Percentiles rank a stretch among this genome's conserved stretches.
Evolutionary conservation across 1,140 invertebrate species (phyloP).

Genomic region (Drosophila insularis): DNA sequence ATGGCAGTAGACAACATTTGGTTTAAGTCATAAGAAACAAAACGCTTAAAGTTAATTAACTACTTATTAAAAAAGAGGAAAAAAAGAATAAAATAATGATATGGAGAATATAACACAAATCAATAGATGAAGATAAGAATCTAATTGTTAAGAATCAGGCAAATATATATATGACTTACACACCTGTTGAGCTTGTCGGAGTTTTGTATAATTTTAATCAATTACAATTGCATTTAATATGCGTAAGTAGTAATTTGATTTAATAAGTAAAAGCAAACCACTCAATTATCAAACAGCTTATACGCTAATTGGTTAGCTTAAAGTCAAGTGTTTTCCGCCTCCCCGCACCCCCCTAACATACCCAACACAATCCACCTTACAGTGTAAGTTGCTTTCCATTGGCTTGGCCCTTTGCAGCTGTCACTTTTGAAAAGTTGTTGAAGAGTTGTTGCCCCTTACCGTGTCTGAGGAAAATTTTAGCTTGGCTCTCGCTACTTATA

Average conservation of each 20-base stretch:
- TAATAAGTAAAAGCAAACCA: conserved; percentile 18
- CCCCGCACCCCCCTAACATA: not conserved
- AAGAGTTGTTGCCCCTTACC: conserved; percentile 20
- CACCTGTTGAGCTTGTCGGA: not conserved
- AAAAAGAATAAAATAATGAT: not conserved
- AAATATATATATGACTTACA: too few species aligned
- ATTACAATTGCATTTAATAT: not conserved
- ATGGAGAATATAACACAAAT: not conserved
- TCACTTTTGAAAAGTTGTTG: conserved; percentile 74
- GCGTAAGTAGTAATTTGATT: not conserved
- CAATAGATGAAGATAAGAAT: not conserved
- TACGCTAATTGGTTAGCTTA: conserved; percentile 68
- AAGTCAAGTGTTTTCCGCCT: conserved; percentile 43
- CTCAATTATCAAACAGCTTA: conserved; percentile 63
- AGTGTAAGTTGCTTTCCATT: not conserved
- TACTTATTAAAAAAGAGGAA: not conserved
- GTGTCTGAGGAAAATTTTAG: conserved; percentile 29
- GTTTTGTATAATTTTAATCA: not conserved
- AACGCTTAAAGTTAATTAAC: conserved; percentile 10
- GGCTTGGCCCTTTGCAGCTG: conserved; percentile 51
- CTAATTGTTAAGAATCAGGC: too few species aligned
- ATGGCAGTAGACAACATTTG: not conserved
- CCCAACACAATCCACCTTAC: not conserved
- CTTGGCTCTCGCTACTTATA: conserved; percentile 30
- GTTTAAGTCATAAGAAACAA: conserved; percentile 2